Base-by-base conservation (phyloP, 1,140 invertebrate species). In the Nasonia vitripennis region DNA sequence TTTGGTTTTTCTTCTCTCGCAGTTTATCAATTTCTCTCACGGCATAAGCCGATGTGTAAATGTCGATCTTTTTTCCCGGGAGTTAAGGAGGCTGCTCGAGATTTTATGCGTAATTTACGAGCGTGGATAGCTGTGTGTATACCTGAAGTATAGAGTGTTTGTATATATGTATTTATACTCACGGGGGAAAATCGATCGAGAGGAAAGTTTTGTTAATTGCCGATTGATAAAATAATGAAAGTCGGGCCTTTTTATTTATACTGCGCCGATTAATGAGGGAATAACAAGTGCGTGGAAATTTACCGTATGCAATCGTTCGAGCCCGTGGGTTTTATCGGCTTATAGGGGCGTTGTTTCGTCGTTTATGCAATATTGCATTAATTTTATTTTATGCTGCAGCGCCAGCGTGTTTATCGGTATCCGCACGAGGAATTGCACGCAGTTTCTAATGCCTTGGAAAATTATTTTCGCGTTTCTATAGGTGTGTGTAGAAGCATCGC, bases 181-280 rank as follows among this genome's bases (percentile, higher is more conserved):
- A 14, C 27, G 27, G 5, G 1, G 23, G 70, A 71, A 74, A 37
- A 74, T 34, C 34, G 71, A 74, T 34, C 12, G 37, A 14, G 45
- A 37, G 34, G 20, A 84, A 70, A 73, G 68, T 70, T 45, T 37
- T 23, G 78, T 62, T 62, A 73, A 84, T 80, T 67, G 20, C 12
- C 0, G 73, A 79, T 80, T 23, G 77, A 80, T 79, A 55, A 73
- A 74, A 62, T 45, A 79, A 80, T 45, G n/a, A 84, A 74, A 84
- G 67, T 55, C 34, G n/a, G 7, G 7, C 62, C 62, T 67, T 37
- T 31, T 67, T 27, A 77, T 37, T 27, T n/a, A 77, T 20, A 10
- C 23, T 5, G 14, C 7, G 14, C 9, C 17, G 11, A 23, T 41
- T 80, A 80, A 70, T 48, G 17, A 70, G 27, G 27, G 62, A 37